These are phyloP conservation scores for Chrysina gloriosa DNA, from an alignment of 2,888 invertebrate genomes.

Conservation along the genomic window DNA sequence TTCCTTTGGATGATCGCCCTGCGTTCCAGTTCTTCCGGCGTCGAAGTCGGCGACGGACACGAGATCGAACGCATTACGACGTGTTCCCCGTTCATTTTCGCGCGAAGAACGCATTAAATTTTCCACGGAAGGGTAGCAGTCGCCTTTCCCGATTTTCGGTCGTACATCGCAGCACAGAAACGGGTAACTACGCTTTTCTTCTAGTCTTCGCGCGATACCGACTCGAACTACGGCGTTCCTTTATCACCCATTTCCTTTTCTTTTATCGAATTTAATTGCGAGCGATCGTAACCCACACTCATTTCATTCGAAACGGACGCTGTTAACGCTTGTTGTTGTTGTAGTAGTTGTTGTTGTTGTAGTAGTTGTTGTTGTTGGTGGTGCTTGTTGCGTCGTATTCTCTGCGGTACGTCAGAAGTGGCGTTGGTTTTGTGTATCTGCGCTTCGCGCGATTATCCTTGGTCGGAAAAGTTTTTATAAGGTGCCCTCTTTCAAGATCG, in stretches of 20 bases:
- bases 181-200: neutral
- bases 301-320: neutral
- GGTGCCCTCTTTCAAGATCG: too few relatives aligned
- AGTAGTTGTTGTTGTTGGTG: too few relatives aligned
- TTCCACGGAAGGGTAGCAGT: neutral
- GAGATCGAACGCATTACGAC: slow-evolving; percentile 18
- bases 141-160: neutral
- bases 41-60: slow-evolving; percentile 58
- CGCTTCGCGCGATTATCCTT: too few relatives aligned
- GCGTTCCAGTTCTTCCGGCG: slow-evolving; percentile 62
- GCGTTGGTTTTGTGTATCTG: too few relatives aligned
- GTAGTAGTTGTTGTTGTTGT: neutral
- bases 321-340: neutral
- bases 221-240: neutral
- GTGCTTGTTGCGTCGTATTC: too few relatives aligned
- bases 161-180: neutral
- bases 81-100: neutral
- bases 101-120: neutral
- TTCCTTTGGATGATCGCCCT: slow-evolving; percentile 73
- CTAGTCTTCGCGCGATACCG: neutral
- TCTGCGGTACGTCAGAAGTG: too few relatives aligned
- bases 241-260: slow-evolving; percentile 28
- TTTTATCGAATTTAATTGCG: slow-evolving; percentile 24
- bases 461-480: too few relatives aligned
- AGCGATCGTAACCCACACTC: neutral